These are phyloP conservation scores for Muscicapa comitata DNA, from an alignment of 2,797 vertebrate genomes.

Conservation along the genomic window DNA sequence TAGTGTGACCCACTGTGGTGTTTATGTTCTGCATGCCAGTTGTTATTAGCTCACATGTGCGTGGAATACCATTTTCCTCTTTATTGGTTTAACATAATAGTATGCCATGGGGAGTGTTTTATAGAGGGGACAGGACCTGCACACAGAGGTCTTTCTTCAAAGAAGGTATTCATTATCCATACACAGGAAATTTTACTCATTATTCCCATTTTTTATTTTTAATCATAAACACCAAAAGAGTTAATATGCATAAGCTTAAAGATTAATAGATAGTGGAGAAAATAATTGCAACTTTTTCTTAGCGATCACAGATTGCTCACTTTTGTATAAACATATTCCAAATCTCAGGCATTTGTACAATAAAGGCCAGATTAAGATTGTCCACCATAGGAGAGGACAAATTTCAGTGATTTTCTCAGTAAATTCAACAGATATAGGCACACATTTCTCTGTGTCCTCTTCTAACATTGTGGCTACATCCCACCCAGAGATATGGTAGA, in stretches of 20 bases:
- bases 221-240: not conserved
- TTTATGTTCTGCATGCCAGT: slow-evolving; percentile 68
- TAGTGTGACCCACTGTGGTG: slow-evolving; percentile 56
- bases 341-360: not conserved
- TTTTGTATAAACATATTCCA: not conserved
- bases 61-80: slow-evolving; percentile 53
- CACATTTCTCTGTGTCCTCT: not conserved
- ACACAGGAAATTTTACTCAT: not conserved
- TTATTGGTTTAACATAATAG: slow-evolving; percentile 57
- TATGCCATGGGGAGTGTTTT: slow-evolving; percentile 20
- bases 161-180: slow-evolving; percentile 10
- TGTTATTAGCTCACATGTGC: slow-evolving; percentile 66
- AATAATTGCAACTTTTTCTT: not conserved
- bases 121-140: slow-evolving; percentile 1
- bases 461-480: not conserved
- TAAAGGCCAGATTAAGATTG: not conserved
- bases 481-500: not conserved
- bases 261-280: not conserved
- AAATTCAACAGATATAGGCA: not conserved
- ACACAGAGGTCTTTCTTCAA: slow-evolving; percentile 1
- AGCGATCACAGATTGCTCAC: not conserved
- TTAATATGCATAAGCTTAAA: not conserved
- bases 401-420: not conserved
- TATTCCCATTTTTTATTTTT: not conserved
- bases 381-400: not conserved